A percentile compares a stretch with the other conserved stretches of the same genome.
Conservation (phyloP, 2,113 vertebrate species). For the Gavialis gangeticus region DNA sequence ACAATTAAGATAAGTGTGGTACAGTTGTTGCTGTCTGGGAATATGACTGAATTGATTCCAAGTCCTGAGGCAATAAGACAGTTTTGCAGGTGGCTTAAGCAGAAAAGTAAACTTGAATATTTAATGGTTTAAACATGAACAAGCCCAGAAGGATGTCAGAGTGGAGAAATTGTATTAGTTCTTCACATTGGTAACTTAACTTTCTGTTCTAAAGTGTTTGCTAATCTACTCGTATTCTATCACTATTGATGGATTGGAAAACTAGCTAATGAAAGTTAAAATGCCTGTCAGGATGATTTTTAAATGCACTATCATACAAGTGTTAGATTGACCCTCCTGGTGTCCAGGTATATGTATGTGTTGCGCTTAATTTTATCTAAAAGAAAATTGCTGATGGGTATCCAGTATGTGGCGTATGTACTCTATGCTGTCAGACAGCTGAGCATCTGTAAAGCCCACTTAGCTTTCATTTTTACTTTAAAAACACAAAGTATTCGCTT, state of each 20-base stretch:
- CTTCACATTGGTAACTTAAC: background rate
- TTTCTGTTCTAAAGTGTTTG: background rate
- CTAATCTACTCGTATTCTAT: background rate
- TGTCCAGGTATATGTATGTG: background rate
- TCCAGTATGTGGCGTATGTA: background rate
- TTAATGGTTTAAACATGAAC: background rate
- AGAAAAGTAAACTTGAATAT: background rate
- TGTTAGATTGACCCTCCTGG: background rate
- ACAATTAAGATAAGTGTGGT: background rate
- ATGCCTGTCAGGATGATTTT: background rate
- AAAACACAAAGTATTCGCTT: background rate
- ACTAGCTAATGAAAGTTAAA: background rate
- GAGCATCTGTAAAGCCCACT: constrained; percentile 21
- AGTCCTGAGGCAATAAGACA: background rate
- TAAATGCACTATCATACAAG: background rate
- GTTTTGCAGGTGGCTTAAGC: background rate
- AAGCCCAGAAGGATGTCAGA: background rate
- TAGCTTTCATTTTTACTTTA: constrained; percentile 48
- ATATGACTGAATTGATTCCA: background rate
- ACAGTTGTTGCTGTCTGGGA: background rate
- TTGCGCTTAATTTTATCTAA: background rate
- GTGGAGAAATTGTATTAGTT: background rate
- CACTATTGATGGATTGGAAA: background rate
- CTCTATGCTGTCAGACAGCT: constrained; percentile 56
- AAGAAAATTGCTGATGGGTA: constrained; percentile 15